A percentile compares a stretch with the other conserved stretches of the same genome.
Evolutionary conservation across 2,888 invertebrate genomes (phyloP).

Genomic region (Autographa pulchrina): DNA sequence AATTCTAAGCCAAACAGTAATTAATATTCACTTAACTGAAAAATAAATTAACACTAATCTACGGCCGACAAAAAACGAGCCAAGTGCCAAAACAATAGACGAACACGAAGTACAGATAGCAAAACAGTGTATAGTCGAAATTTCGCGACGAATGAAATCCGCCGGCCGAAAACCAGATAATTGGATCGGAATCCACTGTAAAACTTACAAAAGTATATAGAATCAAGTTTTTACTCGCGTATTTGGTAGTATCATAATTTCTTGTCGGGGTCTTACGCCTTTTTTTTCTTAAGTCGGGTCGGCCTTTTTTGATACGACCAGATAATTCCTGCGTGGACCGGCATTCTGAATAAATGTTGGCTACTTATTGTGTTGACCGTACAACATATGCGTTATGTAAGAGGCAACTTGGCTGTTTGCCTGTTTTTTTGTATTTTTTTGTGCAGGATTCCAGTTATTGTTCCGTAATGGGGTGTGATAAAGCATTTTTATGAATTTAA

Average conservation of each 20-base stretch:
- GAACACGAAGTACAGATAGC: slow-evolving; percentile 57
- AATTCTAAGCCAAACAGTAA: slow-evolving; percentile 12
- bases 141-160: slow-evolving; percentile 63
- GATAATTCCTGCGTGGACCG: slow-evolving; percentile 78
- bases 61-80: slow-evolving; percentile 40
- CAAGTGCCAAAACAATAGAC: slow-evolving; percentile 54
- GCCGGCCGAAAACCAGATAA: slow-evolving; percentile 68
- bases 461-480: slow-evolving; percentile 77
- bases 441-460: slow-evolving; percentile 69
- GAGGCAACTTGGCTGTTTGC: slow-evolving; percentile 49
- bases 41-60: slow-evolving; percentile 35
- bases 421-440: slow-evolving; percentile 60
- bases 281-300: slow-evolving; percentile 68
- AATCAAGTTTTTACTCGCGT: slow-evolving; percentile 80
- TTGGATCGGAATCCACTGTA: slow-evolving; percentile 70
- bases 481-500: slow-evolving; percentile 73
- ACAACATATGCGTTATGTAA: slow-evolving; percentile 69
- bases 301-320: slow-evolving; percentile 79
- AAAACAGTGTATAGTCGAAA: slow-evolving; percentile 65
- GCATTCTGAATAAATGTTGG: slow-evolving; percentile 76
- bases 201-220: slow-evolving; percentile 68
- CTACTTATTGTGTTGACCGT: slow-evolving; percentile 70
- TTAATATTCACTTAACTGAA: slow-evolving; percentile 26
- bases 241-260: slow-evolving; percentile 88
- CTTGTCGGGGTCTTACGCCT: slow-evolving; percentile 75